Evolutionary conservation across 2,888 invertebrate species (phyloP).

Genomic region (Philaethria dido): DNA sequence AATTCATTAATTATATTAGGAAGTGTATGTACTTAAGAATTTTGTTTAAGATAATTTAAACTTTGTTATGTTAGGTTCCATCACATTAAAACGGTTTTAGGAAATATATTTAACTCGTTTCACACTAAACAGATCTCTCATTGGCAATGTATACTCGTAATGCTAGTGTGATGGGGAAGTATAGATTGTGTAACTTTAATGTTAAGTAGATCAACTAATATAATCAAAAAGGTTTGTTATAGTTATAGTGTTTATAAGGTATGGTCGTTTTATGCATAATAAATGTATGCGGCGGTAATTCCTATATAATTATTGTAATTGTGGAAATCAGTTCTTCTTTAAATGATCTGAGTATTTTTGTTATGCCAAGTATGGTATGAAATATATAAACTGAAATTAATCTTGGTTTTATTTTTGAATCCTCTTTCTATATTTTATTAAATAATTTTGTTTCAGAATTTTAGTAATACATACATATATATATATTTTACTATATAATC

Average conservation of each 20-base stretch:
- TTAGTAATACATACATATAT: no score
- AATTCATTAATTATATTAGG: not conserved
- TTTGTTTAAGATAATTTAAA: slow-evolving; percentile 6
- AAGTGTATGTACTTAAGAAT: slow-evolving; percentile 21
- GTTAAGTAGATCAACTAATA: not conserved
- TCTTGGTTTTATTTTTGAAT: slow-evolving; percentile 27
- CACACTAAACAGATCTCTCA: not conserved
- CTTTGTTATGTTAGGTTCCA: not conserved
- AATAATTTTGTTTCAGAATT: no score
- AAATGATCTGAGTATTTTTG: slow-evolving; percentile 79
- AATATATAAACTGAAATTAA: slow-evolving; percentile 56
- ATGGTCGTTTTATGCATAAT: slow-evolving; percentile 19
- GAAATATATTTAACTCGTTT: not conserved
- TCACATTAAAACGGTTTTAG: not conserved
- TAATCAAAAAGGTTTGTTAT: slow-evolving; percentile 3
- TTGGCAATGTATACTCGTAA: slow-evolving; percentile 10
- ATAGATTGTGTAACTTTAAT: not conserved
- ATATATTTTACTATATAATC: no score
- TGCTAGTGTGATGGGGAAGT: not conserved
- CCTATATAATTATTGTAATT: slow-evolving; percentile 22
- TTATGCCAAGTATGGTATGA: slow-evolving; percentile 70
- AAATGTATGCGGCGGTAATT: slow-evolving; percentile 23
- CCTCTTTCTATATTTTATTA: no score
- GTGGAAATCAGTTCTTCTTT: slow-evolving; percentile 44
- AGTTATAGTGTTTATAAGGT: slow-evolving; percentile 16